Conservation (phyloP, 2,888 invertebrate species). For the Lepidochrysops patricia region DNA sequence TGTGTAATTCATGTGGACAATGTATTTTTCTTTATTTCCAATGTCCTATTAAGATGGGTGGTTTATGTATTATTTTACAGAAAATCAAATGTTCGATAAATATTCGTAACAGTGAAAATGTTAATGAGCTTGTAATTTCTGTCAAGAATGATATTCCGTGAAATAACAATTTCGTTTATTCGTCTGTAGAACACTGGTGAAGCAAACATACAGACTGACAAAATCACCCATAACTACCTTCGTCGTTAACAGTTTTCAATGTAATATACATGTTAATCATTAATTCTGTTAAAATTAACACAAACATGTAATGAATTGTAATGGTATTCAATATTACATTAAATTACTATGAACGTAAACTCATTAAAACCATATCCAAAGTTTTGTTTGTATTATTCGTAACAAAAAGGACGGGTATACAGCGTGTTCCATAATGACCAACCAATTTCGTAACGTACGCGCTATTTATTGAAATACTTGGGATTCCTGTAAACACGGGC, state of each 20-base stretch:
- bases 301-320: too few species aligned
- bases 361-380: neutral
- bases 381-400: neutral
- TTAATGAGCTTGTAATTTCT: neutral
- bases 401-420: neutral
- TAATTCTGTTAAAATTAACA: too few species aligned
- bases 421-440: neutral
- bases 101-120: neutral
- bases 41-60: too few species aligned
- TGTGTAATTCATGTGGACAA: too few species aligned
- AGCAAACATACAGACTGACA: neutral
- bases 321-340: too few species aligned
- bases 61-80: neutral
- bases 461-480: conserved; percentile 49
- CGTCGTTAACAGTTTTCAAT: too few species aligned
- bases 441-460: conserved; percentile 19
- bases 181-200: too few species aligned
- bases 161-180: neutral
- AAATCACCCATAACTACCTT: too few species aligned
- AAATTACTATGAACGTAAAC: neutral
- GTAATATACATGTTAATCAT: too few species aligned
- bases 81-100: neutral
- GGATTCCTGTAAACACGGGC: conserved; percentile 28
- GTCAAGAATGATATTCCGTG: neutral
- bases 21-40: too few species aligned